Conservation (phyloP, 2,888 invertebrate genomes). For the Ochropleura leucogaster region DNA sequence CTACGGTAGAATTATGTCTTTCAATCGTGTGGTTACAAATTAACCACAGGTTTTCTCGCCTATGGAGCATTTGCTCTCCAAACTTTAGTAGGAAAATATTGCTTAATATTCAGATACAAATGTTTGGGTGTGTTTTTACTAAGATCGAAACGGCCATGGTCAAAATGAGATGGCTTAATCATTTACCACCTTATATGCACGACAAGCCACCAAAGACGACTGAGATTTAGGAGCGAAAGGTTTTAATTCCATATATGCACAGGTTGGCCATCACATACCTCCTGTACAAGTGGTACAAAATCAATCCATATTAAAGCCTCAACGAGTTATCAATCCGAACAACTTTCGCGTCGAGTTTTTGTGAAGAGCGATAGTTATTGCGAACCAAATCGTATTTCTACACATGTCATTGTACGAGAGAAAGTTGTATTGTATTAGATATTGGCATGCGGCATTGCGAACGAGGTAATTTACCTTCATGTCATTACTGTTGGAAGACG, state of each 20-base stretch:
- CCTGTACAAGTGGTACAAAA: neutral
- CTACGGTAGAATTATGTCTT: neutral
- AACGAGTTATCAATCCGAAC: constrained; percentile 22
- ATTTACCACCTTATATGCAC: neutral
- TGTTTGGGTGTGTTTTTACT: neutral
- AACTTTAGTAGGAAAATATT: neutral
- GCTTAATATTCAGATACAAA: neutral
- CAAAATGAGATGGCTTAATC: neutral
- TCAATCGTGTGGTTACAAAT: neutral
- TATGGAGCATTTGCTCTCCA: neutral
- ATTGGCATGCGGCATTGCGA: constrained; percentile 67
- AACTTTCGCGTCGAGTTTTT: constrained; percentile 60
- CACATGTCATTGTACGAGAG: constrained; percentile 69
- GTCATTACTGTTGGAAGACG: constrained; percentile 20
- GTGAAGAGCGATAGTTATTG: constrained; percentile 52
- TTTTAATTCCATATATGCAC: constrained; percentile 4
- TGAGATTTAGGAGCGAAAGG: constrained; percentile 43
- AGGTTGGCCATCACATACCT: constrained; percentile 42
- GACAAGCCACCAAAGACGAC: neutral
- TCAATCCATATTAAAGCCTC: constrained; percentile 17
- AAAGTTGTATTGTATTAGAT: constrained; percentile 73
- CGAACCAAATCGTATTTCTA: constrained; percentile 59
- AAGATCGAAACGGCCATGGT: neutral
- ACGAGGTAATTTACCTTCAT: constrained; percentile 65
- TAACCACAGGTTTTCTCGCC: no score